Percentiles rank a stretch among this genome's conserved stretches.
phyloP scores from a whole-genome alignment of 2,888 invertebrate genomes.

The Gasteruption jaculator region DNA sequence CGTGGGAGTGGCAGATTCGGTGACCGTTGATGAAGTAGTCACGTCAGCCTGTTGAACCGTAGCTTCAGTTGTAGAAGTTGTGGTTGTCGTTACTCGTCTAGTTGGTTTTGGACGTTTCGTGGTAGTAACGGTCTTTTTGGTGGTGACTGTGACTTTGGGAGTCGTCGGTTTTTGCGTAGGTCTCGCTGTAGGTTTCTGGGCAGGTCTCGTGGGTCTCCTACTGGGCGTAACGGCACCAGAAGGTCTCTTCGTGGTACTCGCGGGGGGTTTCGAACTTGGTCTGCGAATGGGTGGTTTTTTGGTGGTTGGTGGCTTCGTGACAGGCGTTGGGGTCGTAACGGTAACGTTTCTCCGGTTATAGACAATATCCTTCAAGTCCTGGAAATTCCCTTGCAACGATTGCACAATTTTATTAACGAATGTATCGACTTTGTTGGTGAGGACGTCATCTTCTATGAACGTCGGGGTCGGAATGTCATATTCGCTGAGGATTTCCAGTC shows the following conservation, averaged over 20 bases:
- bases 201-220: constrained; percentile 22
- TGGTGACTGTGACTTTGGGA: too few relatives aligned
- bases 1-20: constrained; percentile 19
- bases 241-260: constrained; percentile 43
- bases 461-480: constrained; percentile 72
- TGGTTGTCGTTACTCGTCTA: constrained; percentile 46
- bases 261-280: constrained; percentile 35
- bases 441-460: constrained; percentile 70
- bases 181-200: constrained; percentile 27
- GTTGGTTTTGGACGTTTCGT: constrained; percentile 48
- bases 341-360: constrained; percentile 54
- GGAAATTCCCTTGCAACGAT: constrained; percentile 78
- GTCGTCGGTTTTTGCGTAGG: constrained; percentile 31
- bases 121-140: constrained; percentile 31
- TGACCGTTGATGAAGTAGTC: constrained; percentile 15
- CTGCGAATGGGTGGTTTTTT: too few relatives aligned
- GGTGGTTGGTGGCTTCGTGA: constrained; percentile 34
- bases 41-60: constrained; percentile 21
- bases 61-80: constrained; percentile 29
- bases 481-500: constrained; percentile 54
- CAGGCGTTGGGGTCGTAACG: constrained; percentile 30
- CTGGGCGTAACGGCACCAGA: constrained; percentile 32
- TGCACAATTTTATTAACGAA: constrained; percentile 81
- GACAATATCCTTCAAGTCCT: constrained; percentile 74
- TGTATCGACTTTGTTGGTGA: constrained; percentile 75